phyloP scores from a whole-genome alignment of 1,140 invertebrate genomes.

The Magallana gigas region DNA sequence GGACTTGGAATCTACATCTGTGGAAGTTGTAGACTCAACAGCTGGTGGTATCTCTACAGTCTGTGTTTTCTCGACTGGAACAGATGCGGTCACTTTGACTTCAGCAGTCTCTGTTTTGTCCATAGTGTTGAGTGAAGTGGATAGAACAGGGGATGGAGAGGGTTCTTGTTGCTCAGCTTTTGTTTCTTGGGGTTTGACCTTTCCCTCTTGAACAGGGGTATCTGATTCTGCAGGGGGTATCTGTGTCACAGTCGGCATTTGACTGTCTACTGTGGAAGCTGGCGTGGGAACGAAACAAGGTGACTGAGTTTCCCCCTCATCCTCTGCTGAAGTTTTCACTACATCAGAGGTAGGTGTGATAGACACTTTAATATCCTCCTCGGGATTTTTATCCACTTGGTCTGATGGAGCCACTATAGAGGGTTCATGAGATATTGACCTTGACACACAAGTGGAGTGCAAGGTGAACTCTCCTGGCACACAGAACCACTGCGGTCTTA shows the following conservation, averaged over 20 bases:
- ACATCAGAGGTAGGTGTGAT: neutral
- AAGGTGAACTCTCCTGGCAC: constrained; percentile 11
- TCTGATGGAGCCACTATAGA: neutral
- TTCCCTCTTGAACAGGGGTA: neutral
- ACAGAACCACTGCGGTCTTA: neutral
- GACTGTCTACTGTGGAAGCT: neutral
- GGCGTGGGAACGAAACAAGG: constrained; percentile 20
- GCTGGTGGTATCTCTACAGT: neutral
- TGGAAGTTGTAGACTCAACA: neutral
- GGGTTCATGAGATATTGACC: neutral
- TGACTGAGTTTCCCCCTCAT: neutral
- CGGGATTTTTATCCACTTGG: neutral
- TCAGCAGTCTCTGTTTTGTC: constrained; percentile 12
- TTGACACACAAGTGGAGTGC: neutral
- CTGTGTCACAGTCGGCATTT: neutral
- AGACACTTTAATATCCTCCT: neutral
- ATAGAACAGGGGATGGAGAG: neutral
- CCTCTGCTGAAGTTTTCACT: neutral
- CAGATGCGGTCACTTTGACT: neutral
- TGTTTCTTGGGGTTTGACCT: neutral
- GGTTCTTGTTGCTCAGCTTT: neutral
- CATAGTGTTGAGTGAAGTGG: constrained; percentile 35
- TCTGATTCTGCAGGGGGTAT: neutral
- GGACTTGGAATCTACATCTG: neutral
- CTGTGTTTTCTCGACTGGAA: neutral